Evolutionary conservation across 2,888 invertebrate genomes (phyloP).

Genomic region (Temnothorax unifasciatus): DNA sequence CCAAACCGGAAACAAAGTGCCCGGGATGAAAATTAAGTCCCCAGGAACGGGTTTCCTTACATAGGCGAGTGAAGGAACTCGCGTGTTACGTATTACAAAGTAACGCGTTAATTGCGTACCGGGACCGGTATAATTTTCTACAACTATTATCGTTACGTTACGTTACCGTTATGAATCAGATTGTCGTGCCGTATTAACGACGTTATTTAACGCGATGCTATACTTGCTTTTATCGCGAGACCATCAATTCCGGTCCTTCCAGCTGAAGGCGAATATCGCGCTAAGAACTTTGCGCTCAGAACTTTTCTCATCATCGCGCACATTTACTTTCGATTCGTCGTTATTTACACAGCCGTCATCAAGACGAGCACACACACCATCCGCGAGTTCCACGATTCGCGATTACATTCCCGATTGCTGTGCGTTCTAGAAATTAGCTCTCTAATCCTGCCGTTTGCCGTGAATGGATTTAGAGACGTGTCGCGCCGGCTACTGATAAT

Average conservation of each 20-base stretch:
- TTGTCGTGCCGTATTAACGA: conserved; percentile 11
- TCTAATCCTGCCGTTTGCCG: background rate
- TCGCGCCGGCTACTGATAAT: background rate
- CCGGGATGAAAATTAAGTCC: conserved; percentile 64
- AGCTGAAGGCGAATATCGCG: background rate
- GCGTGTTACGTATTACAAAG: conserved; percentile 35
- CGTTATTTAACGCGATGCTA: background rate
- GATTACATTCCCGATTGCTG: background rate
- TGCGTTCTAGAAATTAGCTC: background rate
- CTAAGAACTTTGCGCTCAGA: conserved; percentile 1
- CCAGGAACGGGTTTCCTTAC: conserved; percentile 65
- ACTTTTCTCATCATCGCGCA: conserved; percentile 30
- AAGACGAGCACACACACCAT: background rate
- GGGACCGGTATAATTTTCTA: conserved; percentile 44
- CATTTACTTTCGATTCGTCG: background rate
- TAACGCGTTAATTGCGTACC: conserved; percentile 64
- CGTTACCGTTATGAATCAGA: conserved; percentile 42
- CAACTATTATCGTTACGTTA: conserved; percentile 40
- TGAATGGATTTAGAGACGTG: background rate
- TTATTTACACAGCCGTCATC: conserved; percentile 30
- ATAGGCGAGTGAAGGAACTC: conserved; percentile 53
- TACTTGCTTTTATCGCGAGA: background rate
- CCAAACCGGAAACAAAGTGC: conserved; percentile 65
- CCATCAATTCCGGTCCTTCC: background rate
- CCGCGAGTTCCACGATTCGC: background rate